Conservation (phyloP, 2,113 vertebrate genomes). For the Stercorarius parasiticus region DNA sequence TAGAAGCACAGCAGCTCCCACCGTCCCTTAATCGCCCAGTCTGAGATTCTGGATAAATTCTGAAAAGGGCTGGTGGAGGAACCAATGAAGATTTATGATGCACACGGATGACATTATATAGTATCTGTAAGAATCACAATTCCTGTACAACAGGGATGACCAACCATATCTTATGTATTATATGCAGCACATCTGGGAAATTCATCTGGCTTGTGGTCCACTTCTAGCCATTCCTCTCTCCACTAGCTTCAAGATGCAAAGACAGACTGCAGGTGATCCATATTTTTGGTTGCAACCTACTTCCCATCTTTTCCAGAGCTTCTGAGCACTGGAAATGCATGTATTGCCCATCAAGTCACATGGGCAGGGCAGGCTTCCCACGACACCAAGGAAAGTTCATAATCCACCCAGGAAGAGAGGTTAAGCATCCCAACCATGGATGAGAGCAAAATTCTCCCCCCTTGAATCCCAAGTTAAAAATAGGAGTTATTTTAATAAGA, state of each 20-base stretch:
- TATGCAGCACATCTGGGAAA: neutral
- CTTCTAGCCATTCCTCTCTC: neutral
- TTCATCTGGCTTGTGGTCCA: neutral
- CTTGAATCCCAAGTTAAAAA: neutral
- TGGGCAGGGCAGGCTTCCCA: neutral
- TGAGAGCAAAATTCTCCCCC: neutral
- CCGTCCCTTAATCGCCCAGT: neutral
- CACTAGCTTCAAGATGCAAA: neutral
- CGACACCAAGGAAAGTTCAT: neutral
- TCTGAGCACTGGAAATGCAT: neutral
- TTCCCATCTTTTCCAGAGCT: neutral
- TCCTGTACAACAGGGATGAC: neutral
- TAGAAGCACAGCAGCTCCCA: neutral
- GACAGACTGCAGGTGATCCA: neutral
- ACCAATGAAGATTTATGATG: neutral
- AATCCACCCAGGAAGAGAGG: neutral
- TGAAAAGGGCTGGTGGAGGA: neutral
- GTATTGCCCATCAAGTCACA: neutral
- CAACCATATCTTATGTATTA: neutral
- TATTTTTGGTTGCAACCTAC: neutral
- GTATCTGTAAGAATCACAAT: neutral
- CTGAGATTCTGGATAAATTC: neutral
- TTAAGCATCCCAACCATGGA: neutral
- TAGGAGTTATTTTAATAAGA: neutral
- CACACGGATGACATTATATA: neutral